Evolutionary conservation across 2,888 invertebrate species (phyloP), one percentile per base, ranked within the genome.

Genomic region (Plutella xylostella): DNA sequence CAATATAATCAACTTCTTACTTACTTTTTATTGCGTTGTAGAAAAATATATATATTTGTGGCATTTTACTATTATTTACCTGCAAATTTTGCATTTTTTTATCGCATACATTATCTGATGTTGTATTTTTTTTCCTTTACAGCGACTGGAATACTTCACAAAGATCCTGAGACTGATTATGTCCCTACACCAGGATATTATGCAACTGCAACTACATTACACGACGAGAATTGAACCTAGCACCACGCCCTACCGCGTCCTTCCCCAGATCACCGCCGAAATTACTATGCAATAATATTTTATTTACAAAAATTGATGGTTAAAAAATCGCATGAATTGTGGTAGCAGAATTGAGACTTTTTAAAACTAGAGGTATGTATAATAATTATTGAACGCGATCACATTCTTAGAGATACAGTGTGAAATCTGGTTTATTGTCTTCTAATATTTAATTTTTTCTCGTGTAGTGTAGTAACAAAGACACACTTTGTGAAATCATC

Each of bases 131-230:
- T 51, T 53, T 49, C 35, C 19, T 34, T 75, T 69, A 3, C 73
- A 83, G 82, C 78, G 72, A 54, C 41, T 82, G 61, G 83, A 83
- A 48, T 82, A 82, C 57, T 80, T 82, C 49, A 77, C 79, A 17
- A 83, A 83, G 52, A 70, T 83, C 17, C 64, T 82, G 0, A 74
- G 79, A 0, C 62, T 83, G 2, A 80, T 83, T 47, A 79, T 79
- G 77, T 79, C 80, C 0, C 56, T 83, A 0, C 80, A 83, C 25
- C 69, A 64, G 0, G 83, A 83, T 38, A 80, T 83, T 4, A 69
- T 78, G 75, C 70, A 75, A n/a, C 56, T 83, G 0, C 76, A 76
- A 15, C 48, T 83, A 1, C 72, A 76, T 9, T 75, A 44, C 25
- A 18, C 22, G 6, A 20, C 33, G 7, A n/a, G 15, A 17, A 12